Evolutionary conservation across 2,888 invertebrate species (phyloP).

Genomic region (Agrotis puta): DNA sequence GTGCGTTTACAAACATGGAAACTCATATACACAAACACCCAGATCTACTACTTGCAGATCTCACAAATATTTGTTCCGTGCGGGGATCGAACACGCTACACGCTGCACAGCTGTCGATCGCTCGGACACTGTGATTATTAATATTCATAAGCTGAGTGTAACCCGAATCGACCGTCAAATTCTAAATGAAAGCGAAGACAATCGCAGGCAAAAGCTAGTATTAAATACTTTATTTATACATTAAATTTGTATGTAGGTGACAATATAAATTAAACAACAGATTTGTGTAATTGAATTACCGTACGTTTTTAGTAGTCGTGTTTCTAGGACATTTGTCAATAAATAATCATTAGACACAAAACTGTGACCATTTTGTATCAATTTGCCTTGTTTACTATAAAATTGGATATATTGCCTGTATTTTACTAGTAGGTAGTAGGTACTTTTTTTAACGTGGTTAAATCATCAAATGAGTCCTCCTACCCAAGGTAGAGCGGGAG

Average conservation of each 20-base stretch:
- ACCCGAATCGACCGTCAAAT: too few species aligned
- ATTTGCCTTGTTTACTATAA: slow-evolving; percentile 4
- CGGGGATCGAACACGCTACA: too few species aligned
- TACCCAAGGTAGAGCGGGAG: too few species aligned
- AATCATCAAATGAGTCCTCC: too few species aligned
- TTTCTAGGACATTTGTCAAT: slow-evolving; percentile 13
- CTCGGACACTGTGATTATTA: too few species aligned
- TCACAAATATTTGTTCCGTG: too few species aligned
- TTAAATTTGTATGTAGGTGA: slow-evolving; percentile 48
- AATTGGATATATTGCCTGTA: neutral
- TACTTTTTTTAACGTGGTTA: neutral
- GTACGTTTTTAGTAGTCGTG: slow-evolving; percentile 21
- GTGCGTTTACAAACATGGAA: too few species aligned
- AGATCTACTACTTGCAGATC: too few species aligned
- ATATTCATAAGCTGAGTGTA: too few species aligned
- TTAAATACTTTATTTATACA: slow-evolving; percentile 18
- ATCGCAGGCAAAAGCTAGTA: neutral
- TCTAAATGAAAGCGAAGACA: too few species aligned
- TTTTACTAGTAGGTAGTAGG: neutral
- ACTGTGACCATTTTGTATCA: slow-evolving; percentile 7
- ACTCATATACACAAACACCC: too few species aligned
- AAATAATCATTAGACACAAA: slow-evolving; percentile 15
- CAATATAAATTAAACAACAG: slow-evolving; percentile 53
- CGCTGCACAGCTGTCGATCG: too few species aligned
- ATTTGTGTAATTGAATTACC: slow-evolving; percentile 51